A percentile compares a stretch with the other conserved stretches of the same genome.
Evolutionary conservation across 2,888 invertebrate genomes (phyloP).

Genomic region (Tinea pellionella): DNA sequence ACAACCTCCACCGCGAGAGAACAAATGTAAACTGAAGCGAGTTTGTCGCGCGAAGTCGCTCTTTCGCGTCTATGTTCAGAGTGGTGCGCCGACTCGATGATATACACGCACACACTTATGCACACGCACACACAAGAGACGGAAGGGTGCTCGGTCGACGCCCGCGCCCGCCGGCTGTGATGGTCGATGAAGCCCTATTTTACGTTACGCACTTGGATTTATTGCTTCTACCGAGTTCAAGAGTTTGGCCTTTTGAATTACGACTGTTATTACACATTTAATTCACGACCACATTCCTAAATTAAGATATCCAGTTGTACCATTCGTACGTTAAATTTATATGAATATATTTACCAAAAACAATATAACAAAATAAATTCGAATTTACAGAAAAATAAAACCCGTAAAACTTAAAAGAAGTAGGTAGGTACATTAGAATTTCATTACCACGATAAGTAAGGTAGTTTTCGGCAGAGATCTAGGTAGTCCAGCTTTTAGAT

Average conservation of each 20-base stretch:
- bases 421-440: too few species aligned
- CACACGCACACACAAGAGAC: slow-evolving; percentile 32
- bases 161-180: slow-evolving; percentile 37
- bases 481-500: too few species aligned
- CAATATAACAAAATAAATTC: too few species aligned
- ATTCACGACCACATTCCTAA: background rate
- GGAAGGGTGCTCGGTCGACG: slow-evolving; percentile 37
- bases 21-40: slow-evolving; percentile 56
- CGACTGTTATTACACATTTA: background rate
- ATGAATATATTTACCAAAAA: too few species aligned
- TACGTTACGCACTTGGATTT: slow-evolving; percentile 55
- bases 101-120: slow-evolving; percentile 37
- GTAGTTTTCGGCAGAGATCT: too few species aligned
- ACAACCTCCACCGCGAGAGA: slow-evolving; percentile 49
- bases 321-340: background rate
- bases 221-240: slow-evolving; percentile 26
- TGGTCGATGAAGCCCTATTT: slow-evolving; percentile 39
- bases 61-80: slow-evolving; percentile 47
- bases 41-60: slow-evolving; percentile 2
- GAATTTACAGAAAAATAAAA: too few species aligned
- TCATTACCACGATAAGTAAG: too few species aligned
- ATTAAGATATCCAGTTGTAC: background rate
- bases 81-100: slow-evolving; percentile 37
- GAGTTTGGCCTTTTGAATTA: slow-evolving; percentile 7
- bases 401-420: too few species aligned